phyloP scores from a whole-genome alignment of 2,888 invertebrate species.

The Stenolophus ochropezus region DNA sequence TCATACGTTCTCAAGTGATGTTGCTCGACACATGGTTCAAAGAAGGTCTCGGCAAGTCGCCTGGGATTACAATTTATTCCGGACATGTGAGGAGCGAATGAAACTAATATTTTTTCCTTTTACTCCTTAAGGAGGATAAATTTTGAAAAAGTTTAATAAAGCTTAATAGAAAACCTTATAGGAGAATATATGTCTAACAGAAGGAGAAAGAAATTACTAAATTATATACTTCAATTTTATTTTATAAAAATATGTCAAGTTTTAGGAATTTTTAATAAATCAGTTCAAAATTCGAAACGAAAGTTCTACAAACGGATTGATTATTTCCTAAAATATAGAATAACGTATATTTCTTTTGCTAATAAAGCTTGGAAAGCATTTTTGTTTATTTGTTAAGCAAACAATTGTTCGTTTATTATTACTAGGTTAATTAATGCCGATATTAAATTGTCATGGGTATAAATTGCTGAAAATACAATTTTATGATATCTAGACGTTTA shows the following conservation, averaged over 20 bases:
- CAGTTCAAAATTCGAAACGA: no score
- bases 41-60: not conserved
- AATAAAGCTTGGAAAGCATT: no score
- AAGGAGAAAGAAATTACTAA: no score
- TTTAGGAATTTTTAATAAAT: no score
- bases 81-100: not conserved
- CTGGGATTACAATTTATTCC: not conserved
- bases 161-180: not conserved
- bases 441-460: not conserved
- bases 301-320: no score
- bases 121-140: not conserved
- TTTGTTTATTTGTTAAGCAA: no score
- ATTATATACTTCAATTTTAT: no score
- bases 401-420: no score
- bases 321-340: no score
- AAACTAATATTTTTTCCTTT: not conserved
- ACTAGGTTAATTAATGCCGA: not conserved
- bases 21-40: not conserved
- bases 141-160: not conserved
- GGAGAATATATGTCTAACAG: not conserved
- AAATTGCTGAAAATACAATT: not conserved
- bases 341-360: no score
- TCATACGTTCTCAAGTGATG: slow-evolving; percentile 13
- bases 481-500: not conserved
- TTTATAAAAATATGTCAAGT: no score